Evolutionary conservation across 2,888 invertebrate species (phyloP).

Genomic region (Drosophila leonis): DNA sequence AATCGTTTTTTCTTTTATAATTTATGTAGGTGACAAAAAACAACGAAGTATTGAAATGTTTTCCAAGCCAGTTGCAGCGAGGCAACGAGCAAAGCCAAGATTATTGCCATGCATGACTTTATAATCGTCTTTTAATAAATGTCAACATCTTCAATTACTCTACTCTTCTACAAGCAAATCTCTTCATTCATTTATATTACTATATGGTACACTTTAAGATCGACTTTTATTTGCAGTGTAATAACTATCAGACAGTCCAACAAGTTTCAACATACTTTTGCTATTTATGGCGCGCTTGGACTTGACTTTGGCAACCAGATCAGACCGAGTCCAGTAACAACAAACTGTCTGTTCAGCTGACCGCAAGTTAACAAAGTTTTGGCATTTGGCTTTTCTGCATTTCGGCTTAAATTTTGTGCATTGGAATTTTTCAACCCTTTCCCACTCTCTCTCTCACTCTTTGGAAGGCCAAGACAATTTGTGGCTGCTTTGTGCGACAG

Average conservation of each 20-base stretch:
- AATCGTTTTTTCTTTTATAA: no score
- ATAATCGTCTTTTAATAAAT: no score
- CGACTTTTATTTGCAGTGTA: constrained; percentile 36
- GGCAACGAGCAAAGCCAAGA: no score
- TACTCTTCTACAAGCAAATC: not conserved
- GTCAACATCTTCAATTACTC: no score
- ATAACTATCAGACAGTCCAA: constrained; percentile 67
- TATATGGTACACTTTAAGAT: not conserved
- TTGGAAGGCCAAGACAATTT: constrained; percentile 53
- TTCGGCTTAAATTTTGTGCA: constrained; percentile 54
- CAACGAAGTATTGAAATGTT: no score
- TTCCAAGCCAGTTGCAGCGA: no score
- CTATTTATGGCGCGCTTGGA: constrained; percentile 59
- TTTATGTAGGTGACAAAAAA: no score
- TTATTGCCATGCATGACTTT: no score
- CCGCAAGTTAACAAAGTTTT: constrained; percentile 61
- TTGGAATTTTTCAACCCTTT: constrained; percentile 28
- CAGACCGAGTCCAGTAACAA: constrained; percentile 22
- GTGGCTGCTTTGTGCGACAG: constrained; percentile 52
- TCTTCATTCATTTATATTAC: not conserved
- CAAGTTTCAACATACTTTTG: constrained; percentile 60
- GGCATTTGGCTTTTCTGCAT: constrained; percentile 56
- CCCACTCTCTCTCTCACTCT: not conserved
- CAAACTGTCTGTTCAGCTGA: constrained; percentile 56
- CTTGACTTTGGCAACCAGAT: constrained; percentile 46